phyloP scores from a whole-genome alignment of 1,140 invertebrate genomes.

The Polypedilum vanderplanki region DNA sequence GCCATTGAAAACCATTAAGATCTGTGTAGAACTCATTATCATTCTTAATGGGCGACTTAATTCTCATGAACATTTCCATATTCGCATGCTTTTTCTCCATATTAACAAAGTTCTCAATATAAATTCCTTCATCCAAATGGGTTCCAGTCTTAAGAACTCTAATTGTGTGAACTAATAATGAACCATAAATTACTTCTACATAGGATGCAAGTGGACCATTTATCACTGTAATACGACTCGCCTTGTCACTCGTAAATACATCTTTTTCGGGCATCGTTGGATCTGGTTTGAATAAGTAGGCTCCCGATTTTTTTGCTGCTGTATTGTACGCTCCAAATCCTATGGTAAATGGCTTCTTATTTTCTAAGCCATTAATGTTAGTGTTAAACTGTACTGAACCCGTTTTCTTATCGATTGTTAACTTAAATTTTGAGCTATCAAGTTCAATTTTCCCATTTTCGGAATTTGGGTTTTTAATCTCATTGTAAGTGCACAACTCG shows the following conservation, averaged over 20 bases:
- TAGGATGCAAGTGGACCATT: constrained; percentile 66
- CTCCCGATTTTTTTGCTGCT: constrained; percentile 77
- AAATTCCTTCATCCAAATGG: constrained; percentile 55
- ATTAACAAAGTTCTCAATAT: constrained; percentile 65
- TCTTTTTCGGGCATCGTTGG: constrained; percentile 49
- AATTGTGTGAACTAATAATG: constrained; percentile 62
- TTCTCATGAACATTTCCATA: constrained; percentile 81
- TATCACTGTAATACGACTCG: constrained; percentile 47
- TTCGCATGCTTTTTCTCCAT: constrained; percentile 68
- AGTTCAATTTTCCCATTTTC: constrained; percentile 48
- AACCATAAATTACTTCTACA: constrained; percentile 64
- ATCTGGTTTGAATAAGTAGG: constrained; percentile 88
- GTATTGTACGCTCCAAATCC: constrained; percentile 74
- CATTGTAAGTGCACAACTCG: constrained; percentile 51
- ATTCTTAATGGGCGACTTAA: constrained; percentile 67
- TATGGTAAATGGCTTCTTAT: constrained; percentile 45
- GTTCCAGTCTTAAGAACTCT: constrained; percentile 62
- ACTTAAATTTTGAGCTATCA: constrained; percentile 49
- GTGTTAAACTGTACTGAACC: constrained; percentile 60
- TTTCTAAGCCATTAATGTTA: constrained; percentile 52
- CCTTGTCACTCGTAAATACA: constrained; percentile 61
- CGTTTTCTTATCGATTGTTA: constrained; percentile 62
- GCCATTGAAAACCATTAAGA: constrained; percentile 85
- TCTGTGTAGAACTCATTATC: constrained; percentile 75
- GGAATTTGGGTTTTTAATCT: constrained; percentile 64